These are phyloP conservation scores for Panurus biarmicus DNA, from an alignment of 2,113 vertebrate species.

Conservation along the genomic window DNA sequence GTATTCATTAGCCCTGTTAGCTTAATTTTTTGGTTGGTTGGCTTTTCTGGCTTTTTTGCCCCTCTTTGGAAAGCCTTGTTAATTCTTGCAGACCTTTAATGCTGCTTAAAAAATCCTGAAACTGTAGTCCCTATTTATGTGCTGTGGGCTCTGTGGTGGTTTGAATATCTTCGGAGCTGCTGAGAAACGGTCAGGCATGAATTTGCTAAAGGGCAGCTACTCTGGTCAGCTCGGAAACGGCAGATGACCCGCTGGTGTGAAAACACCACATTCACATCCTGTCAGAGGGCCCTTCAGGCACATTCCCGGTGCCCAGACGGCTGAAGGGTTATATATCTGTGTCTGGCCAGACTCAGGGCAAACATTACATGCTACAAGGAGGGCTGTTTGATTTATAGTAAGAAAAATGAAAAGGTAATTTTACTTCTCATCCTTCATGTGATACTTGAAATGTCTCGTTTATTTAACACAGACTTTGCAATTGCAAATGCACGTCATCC, in stretches of 20 bases:
- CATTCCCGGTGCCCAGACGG: neutral
- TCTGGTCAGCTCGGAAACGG: neutral
- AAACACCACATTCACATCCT: accelerated
- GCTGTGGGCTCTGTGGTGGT: neutral
- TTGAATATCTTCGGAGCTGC: neutral
- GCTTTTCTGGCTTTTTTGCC: neutral
- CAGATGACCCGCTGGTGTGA: neutral
- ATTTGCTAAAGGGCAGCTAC: neutral
- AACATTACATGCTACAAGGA: neutral
- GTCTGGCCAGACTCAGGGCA: neutral
- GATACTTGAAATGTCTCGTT: neutral
- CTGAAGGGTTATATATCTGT: neutral
- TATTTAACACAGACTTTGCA: neutral
- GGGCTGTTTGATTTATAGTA: neutral
- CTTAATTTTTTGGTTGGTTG: neutral
- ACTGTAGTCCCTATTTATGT: neutral
- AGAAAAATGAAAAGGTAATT: neutral
- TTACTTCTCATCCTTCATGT: neutral
- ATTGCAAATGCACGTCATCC: neutral
- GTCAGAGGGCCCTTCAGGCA: neutral
- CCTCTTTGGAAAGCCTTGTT: neutral
- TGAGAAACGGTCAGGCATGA: neutral
- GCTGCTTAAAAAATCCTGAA: neutral
- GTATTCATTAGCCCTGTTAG: neutral
- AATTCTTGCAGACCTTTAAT: neutral